Base-by-base conservation (phyloP, 2,888 invertebrate species). In the Blastobasis adustella region DNA sequence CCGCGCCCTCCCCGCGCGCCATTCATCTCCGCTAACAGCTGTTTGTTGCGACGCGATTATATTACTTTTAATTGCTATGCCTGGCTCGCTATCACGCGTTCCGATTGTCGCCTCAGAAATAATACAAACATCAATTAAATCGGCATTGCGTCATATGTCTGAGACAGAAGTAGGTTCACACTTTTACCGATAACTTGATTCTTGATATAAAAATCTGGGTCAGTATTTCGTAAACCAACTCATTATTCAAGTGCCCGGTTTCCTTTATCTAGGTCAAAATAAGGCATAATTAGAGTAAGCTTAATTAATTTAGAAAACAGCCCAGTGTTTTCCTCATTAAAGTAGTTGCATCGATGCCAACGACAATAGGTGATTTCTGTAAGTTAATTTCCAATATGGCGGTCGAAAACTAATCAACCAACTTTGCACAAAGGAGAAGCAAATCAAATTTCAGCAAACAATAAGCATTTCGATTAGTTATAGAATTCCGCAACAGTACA, bases 401-500 rank as follows among this genome's bases (percentile, higher is more conserved):
- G 41, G n/a, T 7, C 53, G 43, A 47, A 47, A 46, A 49, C 10
- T 51, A 54, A 52, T 52, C 47, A 45, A 37, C 42, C 44, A 43
- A 23, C 38, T n/a, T 49, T 44, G 37, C 49, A 52, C 51, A 51
- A 51, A 47, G 45, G 47, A 48, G 47, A 48, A 48, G 58, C 70
- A 78, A 81, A 81, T 81, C 76, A 74, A 71, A 76, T 81, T 80
- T 74, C 76, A 74, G 62, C 64, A 78, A 74, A 77, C 78, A 76
- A 80, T 77, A 62, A 65, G 59, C 66, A 64, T 62, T 71, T 68
- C 69, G 76, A 79, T 81, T 74, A 80, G 81, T 78, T 79, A 76
- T 77, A 82, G 81, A 76, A 84, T 79, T 79, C 76, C 68, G 83
- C 74, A 82, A 87, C 76, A 70, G 68, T 71, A 86, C 77, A 81